Conservation (phyloP, 2,113 vertebrate genomes). For the Solea senegalensis region DNA sequence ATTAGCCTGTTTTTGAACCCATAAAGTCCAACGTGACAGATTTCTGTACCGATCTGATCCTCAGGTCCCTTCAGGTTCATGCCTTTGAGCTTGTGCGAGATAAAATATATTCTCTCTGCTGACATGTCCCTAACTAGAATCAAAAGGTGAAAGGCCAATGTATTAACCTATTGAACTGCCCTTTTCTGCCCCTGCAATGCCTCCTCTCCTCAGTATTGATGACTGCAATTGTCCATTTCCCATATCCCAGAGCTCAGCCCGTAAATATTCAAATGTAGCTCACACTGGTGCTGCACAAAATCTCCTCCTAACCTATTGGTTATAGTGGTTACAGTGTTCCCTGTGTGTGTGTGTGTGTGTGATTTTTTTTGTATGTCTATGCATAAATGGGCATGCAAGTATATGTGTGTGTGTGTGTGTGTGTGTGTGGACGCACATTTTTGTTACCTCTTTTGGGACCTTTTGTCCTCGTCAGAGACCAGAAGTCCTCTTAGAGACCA, state of each 20-base stretch:
- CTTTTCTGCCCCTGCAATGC: slow-evolving; percentile 62
- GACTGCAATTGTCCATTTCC: slow-evolving; percentile 80
- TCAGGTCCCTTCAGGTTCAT: slow-evolving; percentile 28
- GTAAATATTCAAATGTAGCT: slow-evolving; percentile 82
- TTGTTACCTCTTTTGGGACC: too few species aligned
- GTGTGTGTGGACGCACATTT: neutral
- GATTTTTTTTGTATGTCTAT: neutral
- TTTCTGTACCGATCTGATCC: slow-evolving; percentile 27
- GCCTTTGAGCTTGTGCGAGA: slow-evolving; percentile 53
- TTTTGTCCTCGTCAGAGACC: too few species aligned
- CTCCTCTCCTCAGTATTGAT: slow-evolving; percentile 79
- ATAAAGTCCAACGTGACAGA: slow-evolving; percentile 13
- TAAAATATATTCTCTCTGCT: slow-evolving; percentile 81
- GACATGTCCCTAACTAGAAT: slow-evolving; percentile 81
- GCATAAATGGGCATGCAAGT: neutral
- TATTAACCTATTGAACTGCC: slow-evolving; percentile 85
- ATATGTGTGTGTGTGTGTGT: neutral
- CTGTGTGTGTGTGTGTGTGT: slow-evolving; percentile 10
- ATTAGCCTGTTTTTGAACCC: slow-evolving; percentile 8
- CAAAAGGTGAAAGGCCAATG: slow-evolving; percentile 85
- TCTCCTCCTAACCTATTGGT: slow-evolving; percentile 82
- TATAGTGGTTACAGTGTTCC: slow-evolving; percentile 63
- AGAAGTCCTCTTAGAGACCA: too few species aligned
- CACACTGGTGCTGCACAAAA: slow-evolving; percentile 72
- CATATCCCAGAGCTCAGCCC: slow-evolving; percentile 71